These are phyloP conservation scores for Scartelaos histophorus DNA, from an alignment of 2,113 vertebrate genomes.

Conservation along the genomic window DNA sequence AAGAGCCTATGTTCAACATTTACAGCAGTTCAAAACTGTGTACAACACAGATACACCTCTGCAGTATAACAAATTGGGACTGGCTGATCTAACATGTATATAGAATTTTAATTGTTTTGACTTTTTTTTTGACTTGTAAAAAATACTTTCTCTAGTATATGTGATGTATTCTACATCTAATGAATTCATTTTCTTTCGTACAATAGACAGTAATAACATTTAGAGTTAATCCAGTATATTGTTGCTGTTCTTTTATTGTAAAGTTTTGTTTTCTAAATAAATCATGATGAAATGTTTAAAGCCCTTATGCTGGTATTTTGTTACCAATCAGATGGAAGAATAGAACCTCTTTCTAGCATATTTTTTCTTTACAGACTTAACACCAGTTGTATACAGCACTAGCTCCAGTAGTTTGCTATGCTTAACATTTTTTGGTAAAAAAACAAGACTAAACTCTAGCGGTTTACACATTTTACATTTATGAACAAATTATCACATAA, in stretches of 20 bases:
- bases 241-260: slow-evolving; percentile 29
- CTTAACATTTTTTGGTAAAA: slow-evolving; percentile 82
- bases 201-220: slow-evolving; percentile 12
- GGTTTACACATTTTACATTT: slow-evolving; percentile 76
- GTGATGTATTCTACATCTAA: slow-evolving; percentile 1
- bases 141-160: not conserved
- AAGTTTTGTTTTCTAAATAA: slow-evolving; percentile 40
- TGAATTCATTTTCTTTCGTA: slow-evolving; percentile 15
- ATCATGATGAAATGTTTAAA: slow-evolving; percentile 65
- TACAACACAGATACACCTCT: slow-evolving; percentile 3
- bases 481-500: slow-evolving; percentile 83
- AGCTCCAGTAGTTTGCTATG: slow-evolving; percentile 82
- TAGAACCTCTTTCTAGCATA: slow-evolving; percentile 69
- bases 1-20: slow-evolving; percentile 25
- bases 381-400: slow-evolving; percentile 81
- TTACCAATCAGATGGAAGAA: slow-evolving; percentile 76
- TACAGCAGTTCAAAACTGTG: not conserved
- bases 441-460: slow-evolving; percentile 31
- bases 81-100: slow-evolving; percentile 7
- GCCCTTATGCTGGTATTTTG: slow-evolving; percentile 55
- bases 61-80: slow-evolving; percentile 19
- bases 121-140: slow-evolving; percentile 1
- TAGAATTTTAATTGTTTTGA: not conserved
- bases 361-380: slow-evolving; percentile 84
- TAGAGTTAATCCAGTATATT: slow-evolving; percentile 16